Evolutionary conservation across 2,797 vertebrate genomes (phyloP).

Genomic region (Poeciliopsis turneri): DNA sequence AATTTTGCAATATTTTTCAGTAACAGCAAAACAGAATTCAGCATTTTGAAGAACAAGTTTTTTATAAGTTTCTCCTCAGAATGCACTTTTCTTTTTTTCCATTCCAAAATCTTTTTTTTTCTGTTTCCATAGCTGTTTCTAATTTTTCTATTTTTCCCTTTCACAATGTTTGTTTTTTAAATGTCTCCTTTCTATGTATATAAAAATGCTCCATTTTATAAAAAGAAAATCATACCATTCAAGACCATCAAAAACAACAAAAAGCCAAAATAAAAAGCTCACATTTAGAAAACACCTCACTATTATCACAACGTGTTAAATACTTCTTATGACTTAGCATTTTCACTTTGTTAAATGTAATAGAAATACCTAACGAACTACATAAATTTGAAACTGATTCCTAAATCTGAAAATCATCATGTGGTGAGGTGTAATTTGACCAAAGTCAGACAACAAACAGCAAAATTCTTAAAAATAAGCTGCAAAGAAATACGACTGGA

Average conservation of each 20-base stretch:
- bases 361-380: no score
- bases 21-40: neutral
- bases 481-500: neutral
- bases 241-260: neutral
- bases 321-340: no score
- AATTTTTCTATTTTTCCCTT: neutral
- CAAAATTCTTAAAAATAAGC: neutral
- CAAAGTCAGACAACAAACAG: neutral
- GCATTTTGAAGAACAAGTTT: neutral
- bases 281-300: neutral
- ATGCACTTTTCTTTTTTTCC: neutral
- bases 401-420: neutral
- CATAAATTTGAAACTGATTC: neutral
- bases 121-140: neutral
- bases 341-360: no score
- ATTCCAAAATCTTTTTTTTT: neutral
- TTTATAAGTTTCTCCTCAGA: neutral
- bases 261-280: neutral
- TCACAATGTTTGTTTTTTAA: neutral
- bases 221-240: neutral
- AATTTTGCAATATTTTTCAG: neutral
- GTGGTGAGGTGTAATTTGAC: neutral
- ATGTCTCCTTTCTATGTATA: neutral
- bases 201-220: neutral
- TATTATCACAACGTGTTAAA: neutral